Conservation (phyloP, 2,113 vertebrate genomes). For the Vicugna pacos region DNA sequence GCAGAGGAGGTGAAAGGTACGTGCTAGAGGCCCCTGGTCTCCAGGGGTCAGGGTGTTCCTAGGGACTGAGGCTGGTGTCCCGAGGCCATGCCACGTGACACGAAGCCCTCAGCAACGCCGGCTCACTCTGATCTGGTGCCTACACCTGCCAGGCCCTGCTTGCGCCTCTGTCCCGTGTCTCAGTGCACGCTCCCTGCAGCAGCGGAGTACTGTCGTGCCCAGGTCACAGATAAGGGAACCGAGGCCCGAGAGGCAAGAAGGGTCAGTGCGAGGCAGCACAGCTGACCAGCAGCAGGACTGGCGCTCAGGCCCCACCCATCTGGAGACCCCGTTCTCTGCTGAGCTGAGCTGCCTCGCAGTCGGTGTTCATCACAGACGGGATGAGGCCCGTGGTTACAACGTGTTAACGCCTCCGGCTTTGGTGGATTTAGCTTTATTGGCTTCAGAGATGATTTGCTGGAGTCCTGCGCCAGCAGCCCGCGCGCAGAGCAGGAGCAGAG, state of each 20-base stretch:
- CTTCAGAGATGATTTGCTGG: not conserved
- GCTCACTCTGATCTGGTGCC: not conserved
- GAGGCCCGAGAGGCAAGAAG: not conserved
- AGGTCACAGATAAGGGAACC: not conserved
- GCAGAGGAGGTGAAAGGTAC: not conserved
- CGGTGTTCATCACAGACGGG: not conserved
- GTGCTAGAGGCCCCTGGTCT: accelerated
- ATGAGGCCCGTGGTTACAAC: not conserved
- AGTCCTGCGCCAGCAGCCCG: not conserved
- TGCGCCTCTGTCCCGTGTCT: not conserved
- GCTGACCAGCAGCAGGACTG: not conserved
- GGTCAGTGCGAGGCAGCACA: not conserved
- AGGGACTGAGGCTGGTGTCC: not conserved
- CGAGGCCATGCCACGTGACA: accelerated
- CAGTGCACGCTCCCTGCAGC: not conserved
- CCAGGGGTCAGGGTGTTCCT: not conserved
- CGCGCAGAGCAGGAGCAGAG: not conserved
- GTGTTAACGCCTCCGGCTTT: not conserved
- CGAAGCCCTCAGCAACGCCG: not conserved
- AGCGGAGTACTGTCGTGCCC: not conserved
- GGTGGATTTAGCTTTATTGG: not conserved
- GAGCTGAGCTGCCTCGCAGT: not conserved
- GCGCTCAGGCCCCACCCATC: not conserved
- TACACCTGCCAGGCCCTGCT: not conserved
- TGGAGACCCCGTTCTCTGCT: not conserved